phyloP scores from a whole-genome alignment of 2,113 vertebrate species.

The Benitochromis conjunctus region DNA sequence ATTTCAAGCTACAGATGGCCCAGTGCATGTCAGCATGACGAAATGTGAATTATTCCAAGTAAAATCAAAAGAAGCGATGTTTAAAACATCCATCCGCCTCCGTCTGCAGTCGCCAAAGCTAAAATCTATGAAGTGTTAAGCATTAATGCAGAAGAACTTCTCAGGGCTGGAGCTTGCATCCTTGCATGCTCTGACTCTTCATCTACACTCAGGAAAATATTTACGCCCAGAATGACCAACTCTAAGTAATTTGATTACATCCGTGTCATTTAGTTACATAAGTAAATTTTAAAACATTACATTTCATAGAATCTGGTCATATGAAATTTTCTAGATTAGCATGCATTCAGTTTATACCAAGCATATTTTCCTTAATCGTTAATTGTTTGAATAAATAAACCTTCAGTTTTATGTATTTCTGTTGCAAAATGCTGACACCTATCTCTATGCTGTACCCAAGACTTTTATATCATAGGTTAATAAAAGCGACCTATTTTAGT shows the following conservation, averaged over 20 bases:
- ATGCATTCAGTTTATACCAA: neutral
- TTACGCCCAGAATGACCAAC: neutral
- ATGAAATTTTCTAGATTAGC: neutral
- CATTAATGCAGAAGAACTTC: neutral
- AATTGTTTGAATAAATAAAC: neutral
- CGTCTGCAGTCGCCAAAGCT: neutral
- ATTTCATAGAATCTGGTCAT: neutral
- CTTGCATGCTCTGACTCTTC: neutral
- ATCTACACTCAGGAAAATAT: neutral
- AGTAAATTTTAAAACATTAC: neutral
- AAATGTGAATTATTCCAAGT: neutral
- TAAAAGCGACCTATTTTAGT: fast-evolving
- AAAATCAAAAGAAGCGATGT: neutral
- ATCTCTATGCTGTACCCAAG: neutral
- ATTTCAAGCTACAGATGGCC: neutral
- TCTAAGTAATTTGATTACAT: neutral
- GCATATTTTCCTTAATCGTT: neutral
- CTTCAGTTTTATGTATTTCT: neutral
- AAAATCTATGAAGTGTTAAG: neutral
- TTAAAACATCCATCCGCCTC: neutral
- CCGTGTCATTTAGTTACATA: neutral
- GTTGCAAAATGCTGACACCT: neutral
- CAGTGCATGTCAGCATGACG: neutral
- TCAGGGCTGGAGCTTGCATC: neutral
- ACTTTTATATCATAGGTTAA: neutral